Conservation (phyloP, 2,113 vertebrate species). For the Syngnathoides biaculeatus region DNA sequence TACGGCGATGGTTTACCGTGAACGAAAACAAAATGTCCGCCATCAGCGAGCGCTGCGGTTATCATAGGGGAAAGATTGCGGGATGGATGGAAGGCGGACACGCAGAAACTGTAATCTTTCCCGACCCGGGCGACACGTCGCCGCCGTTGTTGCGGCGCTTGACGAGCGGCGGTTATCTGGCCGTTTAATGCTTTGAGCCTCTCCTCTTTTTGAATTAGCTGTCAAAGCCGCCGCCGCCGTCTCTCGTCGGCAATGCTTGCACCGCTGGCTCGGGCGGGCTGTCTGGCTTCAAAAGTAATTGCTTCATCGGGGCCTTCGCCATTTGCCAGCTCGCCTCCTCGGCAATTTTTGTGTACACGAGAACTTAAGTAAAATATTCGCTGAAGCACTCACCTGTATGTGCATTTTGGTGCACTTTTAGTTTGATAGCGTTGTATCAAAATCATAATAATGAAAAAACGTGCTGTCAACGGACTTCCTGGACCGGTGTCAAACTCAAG, state of each 20-base stretch:
- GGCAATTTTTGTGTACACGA: neutral
- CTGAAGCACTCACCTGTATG: neutral
- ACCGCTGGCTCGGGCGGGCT: constrained; percentile 69
- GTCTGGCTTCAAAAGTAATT: constrained; percentile 73
- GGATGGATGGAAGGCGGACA: constrained; percentile 23
- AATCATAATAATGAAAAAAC: no score
- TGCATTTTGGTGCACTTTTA: no score
- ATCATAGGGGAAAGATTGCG: neutral
- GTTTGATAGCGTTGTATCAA: neutral
- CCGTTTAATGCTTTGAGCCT: constrained; percentile 56
- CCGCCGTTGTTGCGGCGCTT: constrained; percentile 16
- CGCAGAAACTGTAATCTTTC: constrained; percentile 45
- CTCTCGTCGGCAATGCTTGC: constrained; percentile 55
- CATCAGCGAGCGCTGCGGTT: neutral
- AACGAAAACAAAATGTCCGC: constrained; percentile 8
- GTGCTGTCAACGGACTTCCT: constrained; percentile 42
- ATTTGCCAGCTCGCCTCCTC: neutral
- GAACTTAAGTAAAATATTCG: neutral
- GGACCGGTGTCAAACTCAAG: no score
- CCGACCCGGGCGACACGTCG: constrained; percentile 46
- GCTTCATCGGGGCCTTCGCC: constrained; percentile 73
- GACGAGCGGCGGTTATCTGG: constrained; percentile 53
- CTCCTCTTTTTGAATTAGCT: constrained; percentile 57
- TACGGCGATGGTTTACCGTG: neutral
- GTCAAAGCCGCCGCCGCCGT: constrained; percentile 47